Conservation (phyloP, 2,797 vertebrate species). For the Pseudopleuronectes americanus region DNA sequence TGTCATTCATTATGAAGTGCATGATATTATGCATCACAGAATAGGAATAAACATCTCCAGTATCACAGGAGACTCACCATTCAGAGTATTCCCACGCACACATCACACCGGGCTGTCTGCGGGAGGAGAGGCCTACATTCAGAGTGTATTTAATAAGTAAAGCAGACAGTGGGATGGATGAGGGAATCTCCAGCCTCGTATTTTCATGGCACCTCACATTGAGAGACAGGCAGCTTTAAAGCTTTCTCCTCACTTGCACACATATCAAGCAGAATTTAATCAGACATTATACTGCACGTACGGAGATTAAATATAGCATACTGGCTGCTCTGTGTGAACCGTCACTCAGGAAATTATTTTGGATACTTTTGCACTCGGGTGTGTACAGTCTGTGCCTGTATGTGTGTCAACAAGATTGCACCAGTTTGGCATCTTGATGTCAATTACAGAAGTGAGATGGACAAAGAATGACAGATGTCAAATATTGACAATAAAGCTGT, state of each 20-base stretch:
- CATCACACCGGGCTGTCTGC: constrained; percentile 21
- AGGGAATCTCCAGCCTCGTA: constrained; percentile 52
- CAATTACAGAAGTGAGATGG: background rate
- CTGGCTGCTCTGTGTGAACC: constrained; percentile 30
- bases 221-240: constrained; percentile 55
- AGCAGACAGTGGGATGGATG: constrained; percentile 41
- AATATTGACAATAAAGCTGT: background rate
- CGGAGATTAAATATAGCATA: constrained; percentile 44
- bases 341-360: background rate
- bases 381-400: background rate
- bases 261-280: constrained; percentile 45
- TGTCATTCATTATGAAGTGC: constrained; percentile 4
- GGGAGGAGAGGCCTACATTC: constrained; percentile 23
- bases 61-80: constrained; percentile 3
- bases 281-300: constrained; percentile 34
- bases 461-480: constrained; percentile 1
- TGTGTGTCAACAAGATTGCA: background rate
- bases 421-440: constrained; percentile 11
- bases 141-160: constrained; percentile 53
- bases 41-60: constrained; percentile 32
- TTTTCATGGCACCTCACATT: constrained; percentile 42
- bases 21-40: constrained; percentile 33
- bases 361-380: background rate
- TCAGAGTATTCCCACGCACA: constrained; percentile 9
- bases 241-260: constrained; percentile 32